phyloP scores from a whole-genome alignment of 2,888 invertebrate genomes.

The Miltochrista miniata region DNA sequence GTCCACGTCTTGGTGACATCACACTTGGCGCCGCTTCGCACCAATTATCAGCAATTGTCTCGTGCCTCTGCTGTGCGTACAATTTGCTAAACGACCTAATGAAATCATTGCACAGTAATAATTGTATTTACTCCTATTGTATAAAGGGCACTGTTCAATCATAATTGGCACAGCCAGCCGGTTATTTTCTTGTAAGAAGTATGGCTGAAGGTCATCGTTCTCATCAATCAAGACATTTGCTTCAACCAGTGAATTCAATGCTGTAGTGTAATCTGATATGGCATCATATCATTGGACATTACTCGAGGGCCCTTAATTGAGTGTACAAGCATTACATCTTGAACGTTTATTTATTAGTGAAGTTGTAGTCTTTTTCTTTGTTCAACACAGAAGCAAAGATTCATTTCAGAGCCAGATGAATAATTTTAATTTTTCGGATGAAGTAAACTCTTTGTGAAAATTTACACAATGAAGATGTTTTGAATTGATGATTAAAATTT shows the following conservation, averaged over 20 bases:
- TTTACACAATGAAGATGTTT: too few species aligned
- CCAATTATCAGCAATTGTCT: constrained; percentile 79
- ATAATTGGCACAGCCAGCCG: constrained; percentile 43
- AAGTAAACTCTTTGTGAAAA: constrained; percentile 25
- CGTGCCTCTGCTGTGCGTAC: constrained; percentile 52
- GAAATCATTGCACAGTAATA: constrained; percentile 68
- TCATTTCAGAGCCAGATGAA: constrained; percentile 24
- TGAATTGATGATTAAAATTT: too few species aligned
- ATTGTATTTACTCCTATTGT: constrained; percentile 58
- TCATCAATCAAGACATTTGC: constrained; percentile 68
- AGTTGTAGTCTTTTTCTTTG: constrained; percentile 22
- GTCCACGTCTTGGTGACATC: constrained; percentile 63
- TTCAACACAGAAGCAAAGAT: constrained; percentile 24
- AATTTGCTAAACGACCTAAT: constrained; percentile 58
- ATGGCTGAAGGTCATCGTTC: constrained; percentile 65
- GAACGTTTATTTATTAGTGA: constrained; percentile 32
- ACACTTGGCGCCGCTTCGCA: constrained; percentile 72
- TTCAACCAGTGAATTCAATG: constrained; percentile 71
- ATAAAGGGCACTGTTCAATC: constrained; percentile 55
- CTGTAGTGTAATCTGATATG: constrained; percentile 68
- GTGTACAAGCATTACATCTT: constrained; percentile 43
- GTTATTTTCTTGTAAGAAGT: constrained; percentile 41
- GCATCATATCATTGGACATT: constrained; percentile 40
- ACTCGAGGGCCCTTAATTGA: constrained; percentile 56
- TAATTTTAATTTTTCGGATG: constrained; percentile 30